Percentiles rank a stretch among this genome's conserved stretches.
phyloP scores from a whole-genome alignment of 2,888 invertebrate species.

The Caradrina kadenii region DNA sequence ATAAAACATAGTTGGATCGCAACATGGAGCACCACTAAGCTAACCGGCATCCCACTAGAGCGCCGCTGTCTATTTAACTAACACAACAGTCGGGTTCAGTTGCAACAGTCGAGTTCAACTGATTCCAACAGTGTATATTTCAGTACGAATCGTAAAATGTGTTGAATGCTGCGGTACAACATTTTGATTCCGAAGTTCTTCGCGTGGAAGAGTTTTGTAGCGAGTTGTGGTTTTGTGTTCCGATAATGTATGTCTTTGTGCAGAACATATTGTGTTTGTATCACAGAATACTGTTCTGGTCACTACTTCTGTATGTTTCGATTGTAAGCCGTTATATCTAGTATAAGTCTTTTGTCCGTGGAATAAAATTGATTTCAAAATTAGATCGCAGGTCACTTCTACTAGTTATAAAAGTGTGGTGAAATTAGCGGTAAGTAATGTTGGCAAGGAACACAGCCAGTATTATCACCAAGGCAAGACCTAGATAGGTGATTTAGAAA shows the following conservation, averaged over 20 bases:
- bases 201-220: not conserved
- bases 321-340: no score
- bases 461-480: no score
- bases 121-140: constrained; percentile 16
- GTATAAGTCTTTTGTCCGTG: no score
- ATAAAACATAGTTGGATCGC: not conserved
- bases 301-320: no score
- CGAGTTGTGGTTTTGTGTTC: not conserved
- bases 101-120: constrained; percentile 3
- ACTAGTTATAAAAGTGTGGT: no score
- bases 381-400: no score
- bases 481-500: no score
- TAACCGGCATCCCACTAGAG: not conserved
- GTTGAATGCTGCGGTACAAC: not conserved
- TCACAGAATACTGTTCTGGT: no score
- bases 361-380: no score
- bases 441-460: no score
- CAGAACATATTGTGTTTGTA: not conserved
- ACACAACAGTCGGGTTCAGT: not conserved
- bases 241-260: not conserved
- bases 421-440: no score
- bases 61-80: constrained; percentile 4
- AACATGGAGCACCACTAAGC: not conserved
- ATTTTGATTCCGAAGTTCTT: constrained; percentile 7
- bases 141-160: constrained; percentile 12